Evolutionary conservation across 2,888 invertebrate genomes (phyloP).

Genomic region (Nymphalis c-album): DNA sequence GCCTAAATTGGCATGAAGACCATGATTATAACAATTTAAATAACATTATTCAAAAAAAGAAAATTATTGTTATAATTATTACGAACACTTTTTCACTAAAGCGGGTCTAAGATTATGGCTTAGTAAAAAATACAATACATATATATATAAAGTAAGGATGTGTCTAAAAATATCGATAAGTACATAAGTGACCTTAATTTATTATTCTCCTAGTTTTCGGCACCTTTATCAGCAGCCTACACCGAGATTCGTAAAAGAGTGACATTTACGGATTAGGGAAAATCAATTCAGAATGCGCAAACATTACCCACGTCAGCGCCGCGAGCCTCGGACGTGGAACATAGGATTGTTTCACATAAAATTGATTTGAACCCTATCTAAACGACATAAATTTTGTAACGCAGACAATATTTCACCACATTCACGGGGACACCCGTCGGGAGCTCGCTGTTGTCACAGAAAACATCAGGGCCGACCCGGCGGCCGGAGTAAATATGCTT

Average conservation of each 20-base stretch:
- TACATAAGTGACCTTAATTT: conserved; percentile 17
- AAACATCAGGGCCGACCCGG: conserved; percentile 62
- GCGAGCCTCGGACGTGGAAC: conserved; percentile 41
- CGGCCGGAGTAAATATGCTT: conserved; percentile 63
- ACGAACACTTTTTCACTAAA: too few relatives aligned
- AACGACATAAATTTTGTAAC: conserved; percentile 61
- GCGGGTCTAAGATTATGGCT: background rate
- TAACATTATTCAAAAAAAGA: too few relatives aligned
- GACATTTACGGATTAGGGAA: conserved; percentile 75
- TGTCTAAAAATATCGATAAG: conserved; percentile 1
- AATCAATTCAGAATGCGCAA: conserved; percentile 69
- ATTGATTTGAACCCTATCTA: conserved; percentile 67
- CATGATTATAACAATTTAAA: too few relatives aligned
- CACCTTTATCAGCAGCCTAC: conserved; percentile 31
- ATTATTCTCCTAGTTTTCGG: conserved; percentile 20
- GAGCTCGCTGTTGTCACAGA: conserved; percentile 63
- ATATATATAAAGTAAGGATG: background rate
- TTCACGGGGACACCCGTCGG: conserved; percentile 44
- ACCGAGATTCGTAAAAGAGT: conserved; percentile 58
- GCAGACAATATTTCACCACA: conserved; percentile 56
- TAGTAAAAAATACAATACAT: background rate
- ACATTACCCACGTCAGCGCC: conserved; percentile 69
- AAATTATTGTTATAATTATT: too few relatives aligned
- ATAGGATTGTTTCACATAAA: conserved; percentile 64
- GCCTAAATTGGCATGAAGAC: too few relatives aligned